Percentiles rank a stretch among this genome's conserved stretches.
These are phyloP conservation scores for Apodemus agrarius DNA, from an alignment of 2,797 vertebrate genomes.

Conservation along the genomic window DNA sequence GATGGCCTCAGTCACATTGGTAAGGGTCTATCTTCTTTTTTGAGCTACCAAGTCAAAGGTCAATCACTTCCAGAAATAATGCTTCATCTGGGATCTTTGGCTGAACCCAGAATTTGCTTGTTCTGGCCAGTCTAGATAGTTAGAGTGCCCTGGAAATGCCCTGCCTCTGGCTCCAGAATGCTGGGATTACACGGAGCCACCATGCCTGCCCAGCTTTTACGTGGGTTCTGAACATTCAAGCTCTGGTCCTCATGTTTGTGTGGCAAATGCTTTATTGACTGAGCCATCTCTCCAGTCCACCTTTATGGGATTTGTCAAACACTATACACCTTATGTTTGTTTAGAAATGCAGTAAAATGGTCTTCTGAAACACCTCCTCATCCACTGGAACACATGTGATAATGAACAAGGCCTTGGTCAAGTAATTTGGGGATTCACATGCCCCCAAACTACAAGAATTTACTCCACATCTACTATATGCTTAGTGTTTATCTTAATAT, in stretches of 20 bases:
- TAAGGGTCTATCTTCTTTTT: not conserved
- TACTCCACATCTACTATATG: not conserved
- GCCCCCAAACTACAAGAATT: not conserved
- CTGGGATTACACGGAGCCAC: not conserved
- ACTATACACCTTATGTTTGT: not conserved
- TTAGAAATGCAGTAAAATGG: not conserved
- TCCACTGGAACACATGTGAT: rapidly evolving
- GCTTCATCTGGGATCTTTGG: not conserved
- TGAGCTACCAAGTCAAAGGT: not conserved
- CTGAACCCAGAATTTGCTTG: not conserved
- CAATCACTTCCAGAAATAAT: not conserved
- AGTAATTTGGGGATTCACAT: not conserved
- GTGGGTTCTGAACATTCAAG: not conserved
- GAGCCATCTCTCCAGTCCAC: not conserved
- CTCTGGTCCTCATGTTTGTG: not conserved
- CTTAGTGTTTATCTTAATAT: not conserved
- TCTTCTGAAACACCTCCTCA: not conserved
- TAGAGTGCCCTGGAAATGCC: not conserved
- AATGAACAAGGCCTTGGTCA: not conserved
- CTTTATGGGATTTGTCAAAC: not conserved
- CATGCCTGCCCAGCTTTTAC: not conserved
- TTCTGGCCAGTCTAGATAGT: not conserved
- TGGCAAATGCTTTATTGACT: not conserved
- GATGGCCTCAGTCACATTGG: no score
- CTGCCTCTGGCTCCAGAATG: not conserved